Conservation (phyloP, 2,797 vertebrate genomes). For the Diceros bicornis region DNA sequence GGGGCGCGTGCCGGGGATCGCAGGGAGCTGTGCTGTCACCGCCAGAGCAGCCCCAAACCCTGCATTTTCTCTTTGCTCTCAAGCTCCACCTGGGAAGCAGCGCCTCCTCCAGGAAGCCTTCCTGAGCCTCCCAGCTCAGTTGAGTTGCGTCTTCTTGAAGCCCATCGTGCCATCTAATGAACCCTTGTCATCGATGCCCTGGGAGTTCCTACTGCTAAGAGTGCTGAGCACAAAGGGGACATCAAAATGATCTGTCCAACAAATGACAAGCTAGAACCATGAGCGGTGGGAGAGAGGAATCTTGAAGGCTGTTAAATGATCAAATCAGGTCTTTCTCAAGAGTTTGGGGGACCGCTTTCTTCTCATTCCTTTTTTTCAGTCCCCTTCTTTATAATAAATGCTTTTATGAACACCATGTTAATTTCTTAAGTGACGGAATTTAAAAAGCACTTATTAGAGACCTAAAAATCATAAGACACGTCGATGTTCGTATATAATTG, state of each 20-base stretch:
- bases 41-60: neutral
- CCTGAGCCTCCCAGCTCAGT: neutral
- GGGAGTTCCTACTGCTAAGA: neutral
- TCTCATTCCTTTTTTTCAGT: neutral
- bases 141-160: neutral
- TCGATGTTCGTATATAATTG: neutral
- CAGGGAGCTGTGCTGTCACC: neutral
- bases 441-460: conserved; percentile 41
- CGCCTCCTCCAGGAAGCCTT: conserved; percentile 47
- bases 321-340: neutral
- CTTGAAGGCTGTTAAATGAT: neutral
- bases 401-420: conserved; percentile 43
- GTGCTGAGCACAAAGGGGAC: neutral
- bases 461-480: neutral
- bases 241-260: neutral
- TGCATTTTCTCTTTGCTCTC: neutral
- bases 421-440: conserved; percentile 59
- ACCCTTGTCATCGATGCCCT: neutral
- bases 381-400: conserved; percentile 11
- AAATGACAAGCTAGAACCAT: neutral
- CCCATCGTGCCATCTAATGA: neutral
- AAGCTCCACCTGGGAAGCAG: neutral
- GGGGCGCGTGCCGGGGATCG: accelerated
- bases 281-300: neutral
- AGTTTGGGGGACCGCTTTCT: neutral